phyloP scores from a whole-genome alignment of 2,797 vertebrate species.

The Kryptopterus vitreolus region DNA sequence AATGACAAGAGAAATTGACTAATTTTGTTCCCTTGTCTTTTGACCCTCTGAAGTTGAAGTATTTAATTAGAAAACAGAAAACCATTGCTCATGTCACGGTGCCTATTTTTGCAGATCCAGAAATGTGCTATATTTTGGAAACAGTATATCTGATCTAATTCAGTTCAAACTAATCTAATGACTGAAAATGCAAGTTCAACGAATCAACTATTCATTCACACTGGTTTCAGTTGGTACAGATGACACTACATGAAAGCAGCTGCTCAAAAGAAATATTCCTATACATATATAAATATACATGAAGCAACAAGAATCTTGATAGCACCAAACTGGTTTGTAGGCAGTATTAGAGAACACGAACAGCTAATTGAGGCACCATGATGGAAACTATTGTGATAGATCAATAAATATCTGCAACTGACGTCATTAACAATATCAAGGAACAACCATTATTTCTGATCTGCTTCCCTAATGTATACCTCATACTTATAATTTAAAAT shows the following conservation, averaged over 20 bases:
- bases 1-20: too few species aligned
- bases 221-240: neutral
- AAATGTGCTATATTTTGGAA: neutral
- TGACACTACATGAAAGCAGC: neutral
- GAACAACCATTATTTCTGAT: too few species aligned
- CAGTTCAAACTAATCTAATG: neutral
- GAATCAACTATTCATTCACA: neutral
- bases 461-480: neutral
- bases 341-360: neutral
- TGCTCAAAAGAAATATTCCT: neutral
- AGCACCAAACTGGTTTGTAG: neutral
- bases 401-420: neutral
- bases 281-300: neutral
- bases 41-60: neutral
- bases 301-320: neutral
- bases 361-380: neutral
- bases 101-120: neutral
- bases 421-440: too few species aligned
- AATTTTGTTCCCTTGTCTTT: neutral
- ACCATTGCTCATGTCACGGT: neutral
- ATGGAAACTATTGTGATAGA: neutral
- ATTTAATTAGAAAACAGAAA: conserved; percentile 4
- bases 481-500: too few species aligned
- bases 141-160: neutral
- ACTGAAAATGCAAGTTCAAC: neutral